Percentiles rank a stretch among this genome's conserved stretches.
phyloP scores from a whole-genome alignment of 2,888 invertebrate species.

The Eupithecia subumbrata region DNA sequence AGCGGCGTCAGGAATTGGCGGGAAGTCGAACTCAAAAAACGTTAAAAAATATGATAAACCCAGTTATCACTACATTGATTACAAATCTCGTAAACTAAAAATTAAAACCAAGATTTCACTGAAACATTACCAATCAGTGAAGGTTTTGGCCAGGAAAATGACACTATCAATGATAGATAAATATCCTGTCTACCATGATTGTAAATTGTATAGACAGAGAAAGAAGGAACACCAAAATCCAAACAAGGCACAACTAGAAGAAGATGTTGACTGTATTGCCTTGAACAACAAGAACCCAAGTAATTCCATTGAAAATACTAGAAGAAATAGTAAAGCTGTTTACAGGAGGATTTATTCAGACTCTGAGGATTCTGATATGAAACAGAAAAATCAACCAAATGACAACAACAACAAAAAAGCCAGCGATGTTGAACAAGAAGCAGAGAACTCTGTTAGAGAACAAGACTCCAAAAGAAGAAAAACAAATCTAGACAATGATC shows the following conservation, averaged over 20 bases:
- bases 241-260: conserved; percentile 38
- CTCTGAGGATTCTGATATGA: conserved; percentile 52
- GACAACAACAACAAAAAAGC: conserved; percentile 25
- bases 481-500: conserved; percentile 20
- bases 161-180: conserved; percentile 58
- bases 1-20: conserved; percentile 51
- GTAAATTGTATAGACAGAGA: conserved; percentile 62
- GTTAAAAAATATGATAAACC: conserved; percentile 29
- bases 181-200: conserved; percentile 72
- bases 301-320: conserved; percentile 7
- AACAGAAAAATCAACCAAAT: conserved; percentile 18
- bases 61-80: conserved; percentile 59
- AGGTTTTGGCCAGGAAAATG: conserved; percentile 63
- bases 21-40: conserved; percentile 43
- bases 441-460: conserved; percentile 26
- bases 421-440: conserved; percentile 20
- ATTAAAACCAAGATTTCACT: conserved; percentile 65
- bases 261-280: conserved; percentile 20
- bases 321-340: background rate
- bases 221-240: conserved; percentile 32
- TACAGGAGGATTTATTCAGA: background rate
- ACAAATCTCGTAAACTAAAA: conserved; percentile 61
- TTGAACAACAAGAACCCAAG: background rate
- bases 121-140: conserved; percentile 68
- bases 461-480: conserved; percentile 33